A percentile compares a stretch with the other conserved stretches of the same genome.
phyloP scores from a whole-genome alignment of 2,797 vertebrate species.

The Bovichtus variegatus region DNA sequence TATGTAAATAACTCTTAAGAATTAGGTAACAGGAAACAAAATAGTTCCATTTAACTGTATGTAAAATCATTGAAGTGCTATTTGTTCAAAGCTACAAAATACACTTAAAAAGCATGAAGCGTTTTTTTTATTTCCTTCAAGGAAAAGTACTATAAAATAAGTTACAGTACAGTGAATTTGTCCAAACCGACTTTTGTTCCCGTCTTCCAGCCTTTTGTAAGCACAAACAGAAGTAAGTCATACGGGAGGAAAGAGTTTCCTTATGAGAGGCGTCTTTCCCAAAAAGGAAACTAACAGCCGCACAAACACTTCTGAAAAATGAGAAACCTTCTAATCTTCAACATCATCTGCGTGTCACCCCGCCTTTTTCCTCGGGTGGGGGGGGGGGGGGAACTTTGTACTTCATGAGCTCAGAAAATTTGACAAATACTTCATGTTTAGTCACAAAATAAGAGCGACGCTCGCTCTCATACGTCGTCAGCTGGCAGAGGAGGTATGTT shows the following conservation, averaged over 20 bases:
- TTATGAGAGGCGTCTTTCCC: constrained; percentile 89
- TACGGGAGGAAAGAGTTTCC: constrained; percentile 89
- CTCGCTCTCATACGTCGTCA: constrained; percentile 94
- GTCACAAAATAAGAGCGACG: too few relatives aligned
- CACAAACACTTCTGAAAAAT: constrained; percentile 73
- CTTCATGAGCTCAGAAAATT: constrained; percentile 91
- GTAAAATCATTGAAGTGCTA: constrained; percentile 96
- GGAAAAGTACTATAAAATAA: constrained; percentile 99
- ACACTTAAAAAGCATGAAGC: constrained; percentile 93
- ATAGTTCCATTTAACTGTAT: constrained; percentile 93
- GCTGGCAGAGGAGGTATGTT: constrained; percentile 97
- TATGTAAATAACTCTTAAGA: constrained; percentile 90
- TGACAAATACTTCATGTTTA: constrained; percentile 95
- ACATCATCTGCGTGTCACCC: constrained; percentile 86
- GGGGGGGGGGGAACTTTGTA: too few relatives aligned
- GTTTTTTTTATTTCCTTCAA: constrained; percentile 94
- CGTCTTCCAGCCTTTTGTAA: constrained; percentile 95
- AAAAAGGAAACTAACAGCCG: constrained; percentile 89
- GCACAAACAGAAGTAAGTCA: constrained; percentile 89
- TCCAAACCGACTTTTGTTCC: constrained; percentile 98
- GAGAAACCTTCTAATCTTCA: constrained; percentile 82
- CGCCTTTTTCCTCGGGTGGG: constrained; percentile 76
- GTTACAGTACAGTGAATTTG: constrained; percentile 99
- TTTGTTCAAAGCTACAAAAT: constrained; percentile 95
- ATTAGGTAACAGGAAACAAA: constrained; percentile 94